A percentile compares a stretch with the other conserved stretches of the same genome.
These are phyloP conservation scores for Euthynnus affinis DNA, from an alignment of 2,797 vertebrate species.

Conservation along the genomic window DNA sequence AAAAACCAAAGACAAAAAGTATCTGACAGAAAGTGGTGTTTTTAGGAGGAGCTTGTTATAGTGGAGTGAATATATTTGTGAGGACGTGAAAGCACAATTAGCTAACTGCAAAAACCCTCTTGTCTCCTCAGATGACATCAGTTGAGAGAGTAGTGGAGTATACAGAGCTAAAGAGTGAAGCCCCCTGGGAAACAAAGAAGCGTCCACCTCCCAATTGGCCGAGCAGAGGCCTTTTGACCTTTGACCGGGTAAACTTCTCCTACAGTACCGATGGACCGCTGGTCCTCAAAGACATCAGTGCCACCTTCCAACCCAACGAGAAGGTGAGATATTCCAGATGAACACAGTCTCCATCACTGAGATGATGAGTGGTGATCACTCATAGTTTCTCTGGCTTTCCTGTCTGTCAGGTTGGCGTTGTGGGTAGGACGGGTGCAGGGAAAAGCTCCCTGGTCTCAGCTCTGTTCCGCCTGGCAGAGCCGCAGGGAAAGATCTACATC, in stretches of 20 bases:
- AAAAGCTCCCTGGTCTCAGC: constrained; percentile 95
- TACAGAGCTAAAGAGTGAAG: constrained; percentile 93
- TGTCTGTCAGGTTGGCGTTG: constrained; percentile 89
- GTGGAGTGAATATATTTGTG: no score
- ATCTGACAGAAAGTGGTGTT: no score
- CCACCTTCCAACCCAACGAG: constrained; percentile 88
- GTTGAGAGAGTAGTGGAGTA: constrained; percentile 97
- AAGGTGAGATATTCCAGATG: constrained; percentile 82
- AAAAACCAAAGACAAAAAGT: no score
- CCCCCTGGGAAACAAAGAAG: constrained; percentile 91
- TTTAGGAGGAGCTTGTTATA: no score
- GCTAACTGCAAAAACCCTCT: background rate
- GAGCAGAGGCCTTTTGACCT: constrained; percentile 88
- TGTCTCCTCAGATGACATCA: constrained; percentile 89
- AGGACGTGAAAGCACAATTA: no score
- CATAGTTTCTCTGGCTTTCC: background rate
- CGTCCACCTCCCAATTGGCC: constrained; percentile 92
- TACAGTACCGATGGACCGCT: constrained; percentile 88
- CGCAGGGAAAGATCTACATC: constrained; percentile 90
- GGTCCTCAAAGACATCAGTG: constrained; percentile 89
- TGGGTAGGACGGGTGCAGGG: constrained; percentile 94
- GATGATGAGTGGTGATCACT: no score
- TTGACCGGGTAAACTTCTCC: constrained; percentile 91
- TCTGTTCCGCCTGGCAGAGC: constrained; percentile 94
- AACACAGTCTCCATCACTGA: background rate